These are phyloP conservation scores for Alces alces DNA, from an alignment of 2,113 vertebrate species.

Conservation along the genomic window DNA sequence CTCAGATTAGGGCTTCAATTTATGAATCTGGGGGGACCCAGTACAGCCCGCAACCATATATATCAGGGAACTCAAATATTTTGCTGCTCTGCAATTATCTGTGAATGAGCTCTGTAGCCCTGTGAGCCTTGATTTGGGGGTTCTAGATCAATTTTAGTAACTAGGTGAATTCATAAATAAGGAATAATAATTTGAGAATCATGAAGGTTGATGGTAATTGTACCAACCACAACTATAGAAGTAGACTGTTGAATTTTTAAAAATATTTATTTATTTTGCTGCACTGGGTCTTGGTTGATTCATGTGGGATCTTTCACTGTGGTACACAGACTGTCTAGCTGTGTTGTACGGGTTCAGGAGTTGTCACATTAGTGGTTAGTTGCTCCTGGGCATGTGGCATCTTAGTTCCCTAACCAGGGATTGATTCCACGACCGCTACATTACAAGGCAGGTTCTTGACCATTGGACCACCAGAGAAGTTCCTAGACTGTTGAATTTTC, in stretches of 20 bases:
- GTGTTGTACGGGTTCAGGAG: not conserved
- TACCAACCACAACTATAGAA: not conserved
- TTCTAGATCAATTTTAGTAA: not conserved
- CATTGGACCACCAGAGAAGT: not conserved
- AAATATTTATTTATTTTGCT: not conserved
- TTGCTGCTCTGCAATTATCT: not conserved
- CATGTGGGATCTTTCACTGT: not conserved
- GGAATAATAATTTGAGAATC: not conserved
- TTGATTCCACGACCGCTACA: not conserved
- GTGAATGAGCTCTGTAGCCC: not conserved
- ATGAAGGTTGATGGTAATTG: not conserved
- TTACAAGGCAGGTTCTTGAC: not conserved
- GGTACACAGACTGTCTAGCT: not conserved
- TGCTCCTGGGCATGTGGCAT: not conserved
- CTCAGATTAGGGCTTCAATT: not conserved
- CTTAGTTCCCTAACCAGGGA: not conserved
- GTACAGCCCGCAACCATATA: not conserved
- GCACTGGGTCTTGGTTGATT: not conserved
- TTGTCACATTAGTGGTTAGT: rapidly evolving
- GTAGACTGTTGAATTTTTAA: not conserved
- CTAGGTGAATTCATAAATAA: not conserved
- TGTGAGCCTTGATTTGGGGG: not conserved
- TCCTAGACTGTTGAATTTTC: not conserved
- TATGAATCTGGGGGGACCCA: not conserved
- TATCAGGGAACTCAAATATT: not conserved